Evolutionary conservation across 2,113 vertebrate species (phyloP).

Genomic region (Circaetus gallicus): DNA sequence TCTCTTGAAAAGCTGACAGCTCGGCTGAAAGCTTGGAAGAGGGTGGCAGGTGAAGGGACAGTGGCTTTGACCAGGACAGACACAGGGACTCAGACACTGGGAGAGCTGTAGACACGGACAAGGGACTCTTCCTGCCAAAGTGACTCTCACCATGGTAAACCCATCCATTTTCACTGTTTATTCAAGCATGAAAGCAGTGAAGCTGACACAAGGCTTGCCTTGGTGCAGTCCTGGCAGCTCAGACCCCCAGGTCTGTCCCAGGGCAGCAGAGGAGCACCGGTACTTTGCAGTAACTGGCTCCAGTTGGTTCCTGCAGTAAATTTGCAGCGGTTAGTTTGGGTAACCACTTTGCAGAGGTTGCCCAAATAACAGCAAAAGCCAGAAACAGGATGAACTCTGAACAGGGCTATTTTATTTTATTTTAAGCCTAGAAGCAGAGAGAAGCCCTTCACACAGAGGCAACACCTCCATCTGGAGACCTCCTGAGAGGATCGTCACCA

Average conservation of each 20-base stretch:
- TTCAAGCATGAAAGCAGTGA: neutral
- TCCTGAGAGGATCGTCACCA: rapidly evolving
- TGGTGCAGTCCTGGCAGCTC: neutral
- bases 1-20: neutral
- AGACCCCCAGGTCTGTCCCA: neutral
- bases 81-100: rapidly evolving
- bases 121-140: neutral
- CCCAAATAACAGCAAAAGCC: neutral
- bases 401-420: neutral
- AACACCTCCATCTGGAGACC: neutral
- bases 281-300: neutral
- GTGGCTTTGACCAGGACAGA: neutral
- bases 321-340: neutral
- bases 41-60: neutral
- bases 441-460: neutral
- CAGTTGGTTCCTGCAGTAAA: no score
- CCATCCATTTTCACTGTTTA: rapidly evolving
- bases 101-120: rapidly evolving
- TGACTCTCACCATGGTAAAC: rapidly evolving
- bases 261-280: neutral
- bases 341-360: neutral
- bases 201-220: neutral
- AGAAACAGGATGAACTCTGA: rapidly evolving
- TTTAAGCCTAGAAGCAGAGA: neutral
- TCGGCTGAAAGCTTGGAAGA: rapidly evolving